Evolutionary conservation across 2,888 invertebrate species (phyloP), one percentile per base, ranked within the genome.

Genomic region (Dichetophora obliterata): DNA sequence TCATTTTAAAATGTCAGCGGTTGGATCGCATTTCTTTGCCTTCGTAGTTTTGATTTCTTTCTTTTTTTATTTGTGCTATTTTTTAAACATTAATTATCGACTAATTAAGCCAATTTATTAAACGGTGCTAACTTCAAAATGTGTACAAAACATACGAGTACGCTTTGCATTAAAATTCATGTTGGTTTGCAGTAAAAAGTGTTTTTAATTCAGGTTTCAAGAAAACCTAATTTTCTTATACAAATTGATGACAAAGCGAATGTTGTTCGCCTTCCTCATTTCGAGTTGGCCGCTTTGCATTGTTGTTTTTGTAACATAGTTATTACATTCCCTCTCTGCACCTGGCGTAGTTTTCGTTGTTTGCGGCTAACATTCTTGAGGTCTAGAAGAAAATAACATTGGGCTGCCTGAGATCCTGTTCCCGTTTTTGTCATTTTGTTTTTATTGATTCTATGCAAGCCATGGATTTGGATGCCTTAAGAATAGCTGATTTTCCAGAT

Each of bases 401-500:
- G 57, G 8, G 24, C 24, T 24, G 43, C 5, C 11, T 11, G 11
- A 11, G 43, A 43, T 43, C 43, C 43, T 43, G 24, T 27, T 59
- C 27, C n/a, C n/a, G n/a, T n/a, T 24, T 27, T 24, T 24, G 5
- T 24, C 24, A 14, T 27, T 8, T 24, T 6, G 3, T 59, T 27
- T 14, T 59, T n/a, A 9, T 59, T 22, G 19, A 43, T 11, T 6
- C 11, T 4, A 5, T 19, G 27, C 6, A 24, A n/a, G 54, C 31
- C 6, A 82, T 82, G 82, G 82, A 82, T 76, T 75, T 83, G 76
- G 85, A 87, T 70, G 81, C 81, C 61, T 81, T 84, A 68, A 87
- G 86, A 82, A 83, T 86, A 61, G 81, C 83, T 76, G 84, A 86
- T 75, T 77, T 85, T 76, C 83, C 84, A n/a, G 93, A 93, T 85